phyloP scores from a whole-genome alignment of 1,140 invertebrate species.

The Odontomachus brunneus region DNA sequence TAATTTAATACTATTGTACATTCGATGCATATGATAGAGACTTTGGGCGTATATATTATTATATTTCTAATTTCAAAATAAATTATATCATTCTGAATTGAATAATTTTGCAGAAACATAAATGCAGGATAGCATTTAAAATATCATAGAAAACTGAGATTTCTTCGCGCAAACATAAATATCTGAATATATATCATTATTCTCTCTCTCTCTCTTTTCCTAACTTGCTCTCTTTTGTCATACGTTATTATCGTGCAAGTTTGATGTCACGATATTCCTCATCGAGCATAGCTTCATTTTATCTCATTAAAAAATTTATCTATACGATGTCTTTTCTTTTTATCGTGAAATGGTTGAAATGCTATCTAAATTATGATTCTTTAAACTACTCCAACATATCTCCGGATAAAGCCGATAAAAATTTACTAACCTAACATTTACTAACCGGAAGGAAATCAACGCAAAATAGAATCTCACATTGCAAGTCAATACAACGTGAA shows the following conservation, averaged over 20 bases:
- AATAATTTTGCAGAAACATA: neutral
- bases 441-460: slow-evolving; percentile 8
- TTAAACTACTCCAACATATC: neutral
- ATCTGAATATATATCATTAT: too few relatives aligned
- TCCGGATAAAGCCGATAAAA: slow-evolving; percentile 11
- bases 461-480: slow-evolving; percentile 3
- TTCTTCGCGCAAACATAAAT: too few relatives aligned
- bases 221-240: neutral
- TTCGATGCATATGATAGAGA: neutral
- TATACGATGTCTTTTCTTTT: slow-evolving; percentile 13
- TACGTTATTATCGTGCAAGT: neutral
- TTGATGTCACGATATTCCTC: neutral
- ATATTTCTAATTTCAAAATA: neutral
- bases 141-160: too few relatives aligned
- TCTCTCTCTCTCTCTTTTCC: too few relatives aligned
- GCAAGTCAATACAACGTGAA: slow-evolving; percentile 18
- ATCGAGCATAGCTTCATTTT: neutral
- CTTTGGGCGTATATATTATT: neutral
- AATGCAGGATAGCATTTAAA: too few relatives aligned
- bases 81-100: neutral
- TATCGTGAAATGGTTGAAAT: neutral
- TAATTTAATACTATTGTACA: slow-evolving; percentile 24
- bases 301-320: slow-evolving; percentile 30
- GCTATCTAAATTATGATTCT: neutral
- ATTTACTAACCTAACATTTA: slow-evolving; percentile 18